Evolutionary conservation across 2,888 invertebrate genomes (phyloP).

Genomic region (Chelonus formosanus): DNA sequence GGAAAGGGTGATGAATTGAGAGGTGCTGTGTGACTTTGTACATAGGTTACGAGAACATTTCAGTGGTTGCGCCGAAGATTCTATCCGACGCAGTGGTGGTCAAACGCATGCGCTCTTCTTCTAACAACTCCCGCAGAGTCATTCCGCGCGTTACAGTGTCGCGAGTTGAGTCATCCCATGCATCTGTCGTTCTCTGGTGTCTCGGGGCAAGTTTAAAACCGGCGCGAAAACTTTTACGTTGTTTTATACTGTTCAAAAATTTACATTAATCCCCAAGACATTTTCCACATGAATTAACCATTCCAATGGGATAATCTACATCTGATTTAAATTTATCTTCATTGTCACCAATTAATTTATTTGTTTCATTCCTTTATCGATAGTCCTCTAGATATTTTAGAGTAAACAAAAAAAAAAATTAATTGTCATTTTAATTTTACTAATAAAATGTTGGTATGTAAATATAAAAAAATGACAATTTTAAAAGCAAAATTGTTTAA

Average conservation of each 20-base stretch:
- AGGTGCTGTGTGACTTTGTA: neutral
- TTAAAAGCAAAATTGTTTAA: no score
- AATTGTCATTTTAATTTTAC: no score
- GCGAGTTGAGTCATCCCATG: constrained; percentile 20
- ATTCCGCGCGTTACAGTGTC: constrained; percentile 44
- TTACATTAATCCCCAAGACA: neutral
- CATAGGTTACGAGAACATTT: constrained; percentile 6
- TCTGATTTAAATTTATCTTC: no score
- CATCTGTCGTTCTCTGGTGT: constrained; percentile 5
- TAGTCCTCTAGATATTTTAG: no score
- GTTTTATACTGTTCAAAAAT: neutral
- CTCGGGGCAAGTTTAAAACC: constrained; percentile 10
- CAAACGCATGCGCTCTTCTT: constrained; percentile 41
- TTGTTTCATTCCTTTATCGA: no score
- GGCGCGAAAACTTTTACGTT: constrained; percentile 18
- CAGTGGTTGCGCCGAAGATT: constrained; percentile 22
- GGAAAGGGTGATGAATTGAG: neutral
- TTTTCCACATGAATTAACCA: neutral
- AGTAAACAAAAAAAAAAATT: no score
- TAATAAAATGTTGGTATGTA: no score
- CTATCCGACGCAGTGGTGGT: constrained; percentile 37
- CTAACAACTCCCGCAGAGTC: constrained; percentile 45
- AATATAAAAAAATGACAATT: no score
- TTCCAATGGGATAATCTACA: no score
- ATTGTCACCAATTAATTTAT: no score